phyloP scores from a whole-genome alignment of 1,140 invertebrate genomes.

The Drosophila ercepeae region DNA sequence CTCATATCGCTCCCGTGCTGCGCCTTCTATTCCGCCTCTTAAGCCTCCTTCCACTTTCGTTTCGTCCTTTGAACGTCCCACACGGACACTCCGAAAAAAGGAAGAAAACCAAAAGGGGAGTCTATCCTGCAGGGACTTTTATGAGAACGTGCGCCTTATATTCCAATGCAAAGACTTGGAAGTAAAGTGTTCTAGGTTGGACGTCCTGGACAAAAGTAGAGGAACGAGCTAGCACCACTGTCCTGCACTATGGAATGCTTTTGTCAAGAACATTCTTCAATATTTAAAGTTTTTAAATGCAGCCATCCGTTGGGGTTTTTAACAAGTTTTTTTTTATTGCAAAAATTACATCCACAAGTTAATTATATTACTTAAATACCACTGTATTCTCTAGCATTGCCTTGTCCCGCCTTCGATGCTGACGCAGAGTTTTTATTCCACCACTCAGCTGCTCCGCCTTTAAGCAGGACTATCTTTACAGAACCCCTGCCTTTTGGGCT shows the following conservation, averaged over 20 bases:
- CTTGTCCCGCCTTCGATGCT: conserved; percentile 46
- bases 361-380: background rate
- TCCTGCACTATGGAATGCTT: conserved; percentile 16
- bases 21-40: conserved; percentile 15
- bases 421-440: conserved; percentile 19
- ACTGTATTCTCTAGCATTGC: conserved; percentile 14
- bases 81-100: conserved; percentile 49
- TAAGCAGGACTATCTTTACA: conserved; percentile 23
- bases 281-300: background rate
- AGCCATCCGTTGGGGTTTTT: background rate
- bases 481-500: conserved; percentile 13
- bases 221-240: background rate
- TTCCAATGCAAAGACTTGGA: conserved; percentile 55
- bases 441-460: conserved; percentile 4
- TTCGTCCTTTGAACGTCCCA: conserved; percentile 21
- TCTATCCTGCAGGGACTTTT: conserved; percentile 66
- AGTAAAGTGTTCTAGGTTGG: conserved; percentile 28
- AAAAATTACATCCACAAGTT: background rate
- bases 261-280: too few relatives aligned
- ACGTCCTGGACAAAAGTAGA: conserved; percentile 6
- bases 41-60: background rate
- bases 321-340: too few relatives aligned
- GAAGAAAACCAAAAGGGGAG: conserved; percentile 26
- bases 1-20: conserved; percentile 37
- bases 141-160: conserved; percentile 70